Evolutionary conservation across 2,888 invertebrate species (phyloP).

Genomic region (Hoplodrina blanda): DNA sequence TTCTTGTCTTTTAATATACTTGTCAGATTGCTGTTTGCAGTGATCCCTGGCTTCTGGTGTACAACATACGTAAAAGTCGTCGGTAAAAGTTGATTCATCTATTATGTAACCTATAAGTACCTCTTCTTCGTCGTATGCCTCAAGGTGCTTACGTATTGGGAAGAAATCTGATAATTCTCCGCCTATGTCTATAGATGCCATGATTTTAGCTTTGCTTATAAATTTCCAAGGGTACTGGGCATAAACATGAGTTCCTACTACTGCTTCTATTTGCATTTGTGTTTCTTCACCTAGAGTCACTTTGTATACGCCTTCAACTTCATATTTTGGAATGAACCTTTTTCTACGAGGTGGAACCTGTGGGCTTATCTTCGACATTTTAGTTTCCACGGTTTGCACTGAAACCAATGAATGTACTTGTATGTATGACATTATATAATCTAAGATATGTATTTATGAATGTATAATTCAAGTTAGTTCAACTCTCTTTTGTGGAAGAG

Average conservation of each 20-base stretch:
- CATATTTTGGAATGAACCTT: slow-evolving; percentile 86
- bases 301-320: slow-evolving; percentile 90
- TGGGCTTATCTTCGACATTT: slow-evolving; percentile 64
- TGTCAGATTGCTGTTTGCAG: slow-evolving; percentile 87
- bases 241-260: slow-evolving; percentile 93
- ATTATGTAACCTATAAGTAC: slow-evolving; percentile 93
- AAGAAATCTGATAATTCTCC: slow-evolving; percentile 88
- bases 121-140: slow-evolving; percentile 81
- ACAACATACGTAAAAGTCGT: slow-evolving; percentile 93
- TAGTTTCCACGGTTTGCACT: slow-evolving; percentile 69
- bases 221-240: slow-evolving; percentile 94
- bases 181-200: slow-evolving; percentile 91
- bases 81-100: slow-evolving; percentile 90
- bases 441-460: no score
- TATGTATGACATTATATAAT: no score
- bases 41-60: slow-evolving; percentile 90
- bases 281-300: slow-evolving; percentile 90
- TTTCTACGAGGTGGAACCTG: slow-evolving; percentile 80
- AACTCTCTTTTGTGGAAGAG: no score
- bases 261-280: slow-evolving; percentile 92
- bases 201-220: slow-evolving; percentile 91
- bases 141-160: slow-evolving; percentile 79
- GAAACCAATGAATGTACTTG: slow-evolving; percentile 53
- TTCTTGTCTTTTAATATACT: slow-evolving; percentile 90
- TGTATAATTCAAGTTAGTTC: no score